A percentile compares a stretch with the other conserved stretches of the same genome.
phyloP scores from a whole-genome alignment of 2,888 invertebrate genomes.

The Aphodius sticticus region DNA sequence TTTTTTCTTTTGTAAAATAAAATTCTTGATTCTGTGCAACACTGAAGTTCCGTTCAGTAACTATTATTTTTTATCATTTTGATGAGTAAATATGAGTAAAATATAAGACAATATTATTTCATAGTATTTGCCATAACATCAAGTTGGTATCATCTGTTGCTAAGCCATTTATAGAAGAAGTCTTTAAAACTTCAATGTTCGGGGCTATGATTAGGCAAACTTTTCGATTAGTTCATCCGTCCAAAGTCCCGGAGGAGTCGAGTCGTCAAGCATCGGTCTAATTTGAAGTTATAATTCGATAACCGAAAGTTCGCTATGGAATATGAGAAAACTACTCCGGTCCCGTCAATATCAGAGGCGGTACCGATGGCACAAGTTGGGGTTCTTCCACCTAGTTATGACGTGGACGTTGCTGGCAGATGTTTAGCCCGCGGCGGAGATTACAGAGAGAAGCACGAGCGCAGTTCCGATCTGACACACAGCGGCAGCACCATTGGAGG shows the following conservation, averaged over 20 bases:
- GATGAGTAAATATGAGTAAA: too few species aligned
- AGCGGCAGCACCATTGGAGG: not conserved
- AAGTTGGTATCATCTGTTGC: not conserved
- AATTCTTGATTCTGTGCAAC: too few species aligned
- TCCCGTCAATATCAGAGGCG: slow-evolving; percentile 30
- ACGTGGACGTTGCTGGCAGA: slow-evolving; percentile 29
- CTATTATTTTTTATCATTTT: too few species aligned
- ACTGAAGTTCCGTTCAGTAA: too few species aligned
- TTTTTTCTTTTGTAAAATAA: too few species aligned
- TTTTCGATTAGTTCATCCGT: not conserved
- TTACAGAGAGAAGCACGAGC: slow-evolving; percentile 10
- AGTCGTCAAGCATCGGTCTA: slow-evolving; percentile 6
- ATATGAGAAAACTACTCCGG: slow-evolving; percentile 35
- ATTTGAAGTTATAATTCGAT: slow-evolving; percentile 34
- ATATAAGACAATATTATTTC: too few species aligned
- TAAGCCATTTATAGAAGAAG: not conserved
- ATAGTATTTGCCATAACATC: not conserved
- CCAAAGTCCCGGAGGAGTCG: not conserved
- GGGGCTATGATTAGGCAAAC: not conserved
- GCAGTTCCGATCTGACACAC: slow-evolving; percentile 8
- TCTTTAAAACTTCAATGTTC: not conserved
- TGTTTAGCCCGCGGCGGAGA: slow-evolving; percentile 16
- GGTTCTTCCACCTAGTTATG: slow-evolving; percentile 28
- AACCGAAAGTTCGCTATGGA: slow-evolving; percentile 27
- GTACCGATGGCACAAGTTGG: not conserved